Base-by-base conservation (phyloP, 2,888 invertebrate species). In the Cosmorhoe ocellata region DNA sequence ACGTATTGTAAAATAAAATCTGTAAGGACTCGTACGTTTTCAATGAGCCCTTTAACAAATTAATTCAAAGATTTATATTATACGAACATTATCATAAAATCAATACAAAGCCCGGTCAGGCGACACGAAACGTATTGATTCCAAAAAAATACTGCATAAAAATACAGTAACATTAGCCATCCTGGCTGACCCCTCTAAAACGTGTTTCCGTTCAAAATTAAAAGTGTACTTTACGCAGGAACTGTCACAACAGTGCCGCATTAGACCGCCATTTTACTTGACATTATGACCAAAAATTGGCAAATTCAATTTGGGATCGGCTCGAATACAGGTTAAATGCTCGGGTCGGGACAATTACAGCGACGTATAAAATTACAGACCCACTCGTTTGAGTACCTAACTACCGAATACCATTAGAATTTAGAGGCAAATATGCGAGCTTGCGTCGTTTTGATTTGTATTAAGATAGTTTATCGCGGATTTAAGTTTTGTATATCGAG, bases 301-400 rank as follows among this genome's bases (percentile, higher is more conserved):
- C 59, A 59, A 63, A 63, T 63, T 61, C 40, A 59, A 63, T 63
- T 63, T 59, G 58, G 53, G 34, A 48, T 52, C 59, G 56, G 43
- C 40, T 24, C 55, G 51, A 51, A 52, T 50, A 33, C 44, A 26
- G 57, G 61, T 59, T 56, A 61, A 59, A 50, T 52, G 59, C 50
- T 24, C 51, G 51, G n/a, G 62, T 59, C 59, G 52, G 26, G 27
- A 50, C 54, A 59, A 59, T 59, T 59, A 52, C 44, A 52, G 46
- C 37, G 48, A 40, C 51, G 40, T 50, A 46, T 58, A 50, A 55
- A 42, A 61, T 58, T 49, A 55, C 53, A 46, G 26, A 38, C 52
- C 55, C 51, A 56, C 43, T 40, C 14, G 22, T 53, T 51, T 53
- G 45, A 42, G 50, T 54, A 38, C 50, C 48, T 18, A 13, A 53